Conservation (phyloP, 1,140 invertebrate species). For the Habropoda laboriosa region DNA sequence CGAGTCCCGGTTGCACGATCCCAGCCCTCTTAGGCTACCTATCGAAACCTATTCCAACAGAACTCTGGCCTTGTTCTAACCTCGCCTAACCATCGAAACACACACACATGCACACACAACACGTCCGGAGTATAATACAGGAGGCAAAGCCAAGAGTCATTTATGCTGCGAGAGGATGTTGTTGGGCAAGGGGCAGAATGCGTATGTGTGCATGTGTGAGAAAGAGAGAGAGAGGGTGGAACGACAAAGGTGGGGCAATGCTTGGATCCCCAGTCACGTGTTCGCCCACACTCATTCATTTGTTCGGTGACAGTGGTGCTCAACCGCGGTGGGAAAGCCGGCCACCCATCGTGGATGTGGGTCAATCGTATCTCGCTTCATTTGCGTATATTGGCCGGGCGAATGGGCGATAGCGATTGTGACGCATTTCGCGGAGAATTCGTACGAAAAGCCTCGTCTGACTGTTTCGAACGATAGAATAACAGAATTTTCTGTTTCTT, state of each 20-base stretch:
- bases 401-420: slow-evolving; percentile 8
- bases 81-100: slow-evolving; percentile 42
- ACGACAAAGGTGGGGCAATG: slow-evolving; percentile 26
- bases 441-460: not conserved
- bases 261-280: slow-evolving; percentile 75
- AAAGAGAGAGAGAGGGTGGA: slow-evolving; percentile 8
- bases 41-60: not conserved
- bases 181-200: slow-evolving; percentile 18
- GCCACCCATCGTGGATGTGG: slow-evolving; percentile 69
- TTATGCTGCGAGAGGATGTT: slow-evolving; percentile 52
- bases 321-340: slow-evolving; percentile 60
- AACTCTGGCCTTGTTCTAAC: slow-evolving; percentile 44
- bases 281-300: slow-evolving; percentile 78
- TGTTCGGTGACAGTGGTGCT: slow-evolving; percentile 73
- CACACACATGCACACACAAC: not conserved
- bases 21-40: not conserved
- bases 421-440: slow-evolving; percentile 12
- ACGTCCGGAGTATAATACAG: slow-evolving; percentile 35
- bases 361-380: slow-evolving; percentile 61
- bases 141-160: slow-evolving; percentile 56
- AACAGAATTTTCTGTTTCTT: not conserved
- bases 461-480: not conserved
- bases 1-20: slow-evolving; percentile 22
- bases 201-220: not conserved
- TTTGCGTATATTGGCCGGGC: slow-evolving; percentile 31